phyloP scores from a whole-genome alignment of 2,888 invertebrate genomes.

The Saturnia japonica region DNA sequence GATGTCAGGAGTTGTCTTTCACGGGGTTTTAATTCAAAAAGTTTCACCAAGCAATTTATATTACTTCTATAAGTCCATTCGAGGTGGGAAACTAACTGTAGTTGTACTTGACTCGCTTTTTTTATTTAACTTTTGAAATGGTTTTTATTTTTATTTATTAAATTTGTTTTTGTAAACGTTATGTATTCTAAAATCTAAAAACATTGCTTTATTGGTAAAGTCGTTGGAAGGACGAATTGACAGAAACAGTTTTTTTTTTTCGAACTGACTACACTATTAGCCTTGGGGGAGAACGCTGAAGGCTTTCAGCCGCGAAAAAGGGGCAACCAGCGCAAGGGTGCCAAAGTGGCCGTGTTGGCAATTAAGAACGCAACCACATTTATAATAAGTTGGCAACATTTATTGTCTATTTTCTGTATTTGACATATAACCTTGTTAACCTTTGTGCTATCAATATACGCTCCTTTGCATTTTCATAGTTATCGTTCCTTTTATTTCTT shows the following conservation, averaged over 20 bases:
- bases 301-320: no score
- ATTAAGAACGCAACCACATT: no score
- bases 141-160: not conserved
- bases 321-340: no score
- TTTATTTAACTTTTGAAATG: not conserved
- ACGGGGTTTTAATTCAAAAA: slow-evolving; percentile 54
- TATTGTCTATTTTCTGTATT: no score
- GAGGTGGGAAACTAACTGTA: slow-evolving; percentile 11
- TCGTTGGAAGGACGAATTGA: not conserved
- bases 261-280: no score
- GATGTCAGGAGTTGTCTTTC: slow-evolving; percentile 47
- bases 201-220: not conserved
- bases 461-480: no score
- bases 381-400: no score
- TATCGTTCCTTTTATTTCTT: no score
- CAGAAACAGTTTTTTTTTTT: not conserved
- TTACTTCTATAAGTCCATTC: slow-evolving; percentile 26
- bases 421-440: no score
- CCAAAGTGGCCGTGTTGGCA: no score
- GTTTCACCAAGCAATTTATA: slow-evolving; percentile 50
- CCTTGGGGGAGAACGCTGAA: no score
- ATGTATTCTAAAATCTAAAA: not conserved
- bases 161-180: not conserved
- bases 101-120: not conserved
- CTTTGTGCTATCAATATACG: no score